Percentiles rank a stretch among this genome's conserved stretches.
These are phyloP conservation scores for Lamellibrachia satsuma DNA, from an alignment of 2,888 invertebrate genomes.

Conservation along the genomic window DNA sequence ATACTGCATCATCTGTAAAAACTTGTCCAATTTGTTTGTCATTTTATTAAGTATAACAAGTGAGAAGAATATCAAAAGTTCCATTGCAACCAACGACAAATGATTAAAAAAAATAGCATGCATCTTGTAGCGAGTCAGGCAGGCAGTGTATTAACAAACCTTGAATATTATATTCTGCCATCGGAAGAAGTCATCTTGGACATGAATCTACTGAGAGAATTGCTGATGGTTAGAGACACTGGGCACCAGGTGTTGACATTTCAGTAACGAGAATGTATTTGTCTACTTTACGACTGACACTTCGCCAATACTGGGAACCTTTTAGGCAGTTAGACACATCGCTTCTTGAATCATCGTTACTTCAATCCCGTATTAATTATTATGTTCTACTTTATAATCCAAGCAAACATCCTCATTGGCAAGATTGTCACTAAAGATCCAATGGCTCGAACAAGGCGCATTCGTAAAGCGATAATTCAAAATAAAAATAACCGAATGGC, in stretches of 20 bases:
- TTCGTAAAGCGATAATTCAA: neutral
- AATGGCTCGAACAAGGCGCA: neutral
- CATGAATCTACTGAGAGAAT: neutral
- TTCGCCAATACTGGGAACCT: neutral
- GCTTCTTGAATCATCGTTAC: neutral
- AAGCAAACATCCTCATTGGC: neutral
- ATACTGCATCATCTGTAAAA: too few species aligned
- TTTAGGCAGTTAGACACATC: too few species aligned
- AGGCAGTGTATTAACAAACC: too few species aligned
- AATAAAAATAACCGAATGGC: neutral
- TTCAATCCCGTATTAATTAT: neutral
- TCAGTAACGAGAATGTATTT: slow-evolving; percentile 7
- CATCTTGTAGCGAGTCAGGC: too few species aligned
- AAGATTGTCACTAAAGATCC: neutral
- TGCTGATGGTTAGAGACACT: neutral
- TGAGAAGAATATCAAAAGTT: too few species aligned
- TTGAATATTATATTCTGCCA: too few species aligned
- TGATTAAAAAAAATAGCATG: too few species aligned
- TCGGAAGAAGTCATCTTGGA: too few species aligned
- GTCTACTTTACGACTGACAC: neutral
- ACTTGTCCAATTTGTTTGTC: too few species aligned
- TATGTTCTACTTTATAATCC: neutral
- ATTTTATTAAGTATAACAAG: too few species aligned
- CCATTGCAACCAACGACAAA: too few species aligned
- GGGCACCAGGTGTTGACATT: neutral